These are phyloP conservation scores for Leiothrix lutea DNA, from an alignment of 2,113 vertebrate genomes.

Conservation along the genomic window DNA sequence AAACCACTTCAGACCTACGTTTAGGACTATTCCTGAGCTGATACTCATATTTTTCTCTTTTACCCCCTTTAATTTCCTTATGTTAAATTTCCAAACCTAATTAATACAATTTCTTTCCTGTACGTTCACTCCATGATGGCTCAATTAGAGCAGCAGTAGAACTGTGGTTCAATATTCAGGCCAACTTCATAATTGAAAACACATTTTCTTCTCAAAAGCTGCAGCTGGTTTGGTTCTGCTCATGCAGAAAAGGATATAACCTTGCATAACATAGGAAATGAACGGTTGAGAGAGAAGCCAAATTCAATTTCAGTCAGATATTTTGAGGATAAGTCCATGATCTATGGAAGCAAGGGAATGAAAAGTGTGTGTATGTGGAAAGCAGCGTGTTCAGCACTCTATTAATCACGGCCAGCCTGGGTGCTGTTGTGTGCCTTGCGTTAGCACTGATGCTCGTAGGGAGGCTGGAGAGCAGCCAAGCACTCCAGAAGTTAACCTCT, in stretches of 20 bases:
- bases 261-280: constrained; percentile 88
- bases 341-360: constrained; percentile 79
- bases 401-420: constrained; percentile 80
- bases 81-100: constrained; percentile 42
- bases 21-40: neutral
- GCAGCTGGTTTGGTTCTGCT: constrained; percentile 87
- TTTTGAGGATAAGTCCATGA: constrained; percentile 82
- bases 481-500: constrained; percentile 84
- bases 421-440: constrained; percentile 67
- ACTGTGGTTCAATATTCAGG: constrained; percentile 73
- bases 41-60: neutral
- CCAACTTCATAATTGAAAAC: constrained; percentile 84
- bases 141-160: constrained; percentile 78
- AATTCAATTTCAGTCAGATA: constrained; percentile 90
- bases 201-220: constrained; percentile 81
- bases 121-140: constrained; percentile 74
- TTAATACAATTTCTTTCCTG: constrained; percentile 67
- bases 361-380: constrained; percentile 74
- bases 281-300: constrained; percentile 88
- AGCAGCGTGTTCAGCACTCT: constrained; percentile 80
- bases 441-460: constrained; percentile 64
- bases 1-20: neutral
- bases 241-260: constrained; percentile 88
- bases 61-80: constrained; percentile 20
- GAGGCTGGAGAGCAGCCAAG: constrained; percentile 77